phyloP scores from a whole-genome alignment of 2,888 invertebrate genomes.

The Andrena minutula region DNA sequence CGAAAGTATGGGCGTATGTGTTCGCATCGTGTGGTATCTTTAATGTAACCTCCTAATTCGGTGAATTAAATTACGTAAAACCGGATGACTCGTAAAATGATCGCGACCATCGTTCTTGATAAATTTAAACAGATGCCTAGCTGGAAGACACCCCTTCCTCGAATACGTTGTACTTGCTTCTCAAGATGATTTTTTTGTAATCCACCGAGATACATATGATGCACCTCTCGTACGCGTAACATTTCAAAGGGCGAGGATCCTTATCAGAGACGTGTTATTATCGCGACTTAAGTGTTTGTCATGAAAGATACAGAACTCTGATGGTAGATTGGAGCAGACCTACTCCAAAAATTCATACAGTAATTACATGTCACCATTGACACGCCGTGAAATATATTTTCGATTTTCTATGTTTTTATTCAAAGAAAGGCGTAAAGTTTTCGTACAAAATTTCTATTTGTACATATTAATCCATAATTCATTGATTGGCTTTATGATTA shows the following conservation, averaged over 20 bases:
- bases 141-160: neutral
- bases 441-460: too few relatives aligned
- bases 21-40: neutral
- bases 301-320: slow-evolving; percentile 32
- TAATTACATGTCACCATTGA: neutral
- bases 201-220: slow-evolving; percentile 22
- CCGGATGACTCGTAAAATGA: neutral
- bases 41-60: neutral
- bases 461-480: too few relatives aligned
- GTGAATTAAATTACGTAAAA: slow-evolving; percentile 19
- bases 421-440: neutral
- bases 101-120: slow-evolving; percentile 3
- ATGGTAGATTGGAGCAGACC: neutral
- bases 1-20: neutral
- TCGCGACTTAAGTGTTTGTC: slow-evolving; percentile 59
- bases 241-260: slow-evolving; percentile 47
- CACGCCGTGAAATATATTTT: neutral
- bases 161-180: slow-evolving; percentile 16
- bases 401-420: neutral
- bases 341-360: neutral
- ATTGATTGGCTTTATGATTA: too few relatives aligned
- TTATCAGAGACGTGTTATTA: slow-evolving; percentile 61
- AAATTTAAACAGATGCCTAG: slow-evolving; percentile 50
- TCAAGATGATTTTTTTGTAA: slow-evolving; percentile 29
- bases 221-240: slow-evolving; percentile 26